phyloP scores from a whole-genome alignment of 2,888 invertebrate genomes.

The Sinhomidia bicolor region DNA sequence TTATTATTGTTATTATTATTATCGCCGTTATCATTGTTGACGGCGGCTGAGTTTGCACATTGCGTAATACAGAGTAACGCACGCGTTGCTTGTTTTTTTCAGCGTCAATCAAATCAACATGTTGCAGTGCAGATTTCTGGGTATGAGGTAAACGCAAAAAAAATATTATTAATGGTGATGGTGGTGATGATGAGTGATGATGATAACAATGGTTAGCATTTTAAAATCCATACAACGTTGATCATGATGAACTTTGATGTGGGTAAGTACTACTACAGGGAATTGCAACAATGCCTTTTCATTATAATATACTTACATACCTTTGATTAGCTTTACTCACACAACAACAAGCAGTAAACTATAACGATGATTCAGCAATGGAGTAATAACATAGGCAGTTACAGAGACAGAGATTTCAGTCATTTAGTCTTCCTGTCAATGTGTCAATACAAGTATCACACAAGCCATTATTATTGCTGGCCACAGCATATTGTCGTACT shows the following conservation, averaged over 20 bases:
- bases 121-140: constrained; percentile 33
- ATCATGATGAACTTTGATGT: no score
- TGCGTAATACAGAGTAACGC: constrained; percentile 26
- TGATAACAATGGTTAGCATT: background rate
- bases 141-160: constrained; percentile 40
- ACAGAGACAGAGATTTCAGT: background rate
- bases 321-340: no score
- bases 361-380: background rate
- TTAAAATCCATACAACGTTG: constrained; percentile 4
- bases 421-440: constrained; percentile 58
- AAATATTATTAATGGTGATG: background rate
- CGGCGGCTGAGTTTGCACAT: constrained; percentile 45
- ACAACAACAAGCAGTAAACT: background rate
- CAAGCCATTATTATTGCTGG: background rate
- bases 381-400: background rate
- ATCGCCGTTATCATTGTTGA: background rate
- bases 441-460: background rate
- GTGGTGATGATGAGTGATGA: background rate
- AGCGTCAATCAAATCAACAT: constrained; percentile 2
- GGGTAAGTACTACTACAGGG: background rate
- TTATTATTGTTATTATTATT: constrained; percentile 45
- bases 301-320: background rate
- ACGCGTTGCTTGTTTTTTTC: constrained; percentile 47
- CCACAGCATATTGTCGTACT: constrained; percentile 24
- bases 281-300: background rate